Base-by-base conservation (phyloP, 1,140 invertebrate species). In the Drosophila tristis region DNA sequence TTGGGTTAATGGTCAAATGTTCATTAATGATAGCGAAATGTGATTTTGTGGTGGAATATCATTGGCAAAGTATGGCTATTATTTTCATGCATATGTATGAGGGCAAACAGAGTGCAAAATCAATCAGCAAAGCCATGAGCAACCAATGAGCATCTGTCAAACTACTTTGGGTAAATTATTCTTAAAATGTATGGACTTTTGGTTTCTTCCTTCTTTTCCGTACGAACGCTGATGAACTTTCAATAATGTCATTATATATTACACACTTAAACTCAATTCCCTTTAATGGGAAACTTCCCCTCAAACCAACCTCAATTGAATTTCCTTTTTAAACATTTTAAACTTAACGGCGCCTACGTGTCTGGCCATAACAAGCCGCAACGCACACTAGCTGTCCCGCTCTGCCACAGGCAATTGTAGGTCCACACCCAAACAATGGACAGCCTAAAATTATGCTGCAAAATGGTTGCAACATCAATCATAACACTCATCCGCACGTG, bases 381-480 rank as follows among this genome's bases (percentile, higher is more conserved):
- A 35, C 2, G 1, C 8, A 35, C 31, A 39, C 35, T 39, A 59
- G 54, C 59, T 49, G 16, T 74, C 70, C 59, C 62, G 20, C 77
- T 62, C 53, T 63, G 5, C n/a, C 56, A 29, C 51, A 16, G 51
- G 44, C 49, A 43, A 23, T 20, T 20, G 20, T 61, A 58, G 62
- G 64, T 39, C 26, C 26, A 31, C 29, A 8, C 7, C 7, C 29
- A 3, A 31, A 31, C 31, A 75, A 65, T 39, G 51, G 70, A 51
- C 63, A 57, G 74, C 82, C 74, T 56, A 68, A 81, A 86, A 86
- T 67, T 82, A 86, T 82, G 74, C 82, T 71, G 74, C 81, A 82
- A 87, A 87, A 86, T 75, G 78, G 82, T 87, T 81, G 81, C 74
- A 78, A 82, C 82, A 86, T 86, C 82, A 86, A 86, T 86, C 82